A percentile compares a stretch with the other conserved stretches of the same genome.
Evolutionary conservation across 2,113 vertebrate genomes (phyloP).

Genomic region (Suricata suricatta): DNA sequence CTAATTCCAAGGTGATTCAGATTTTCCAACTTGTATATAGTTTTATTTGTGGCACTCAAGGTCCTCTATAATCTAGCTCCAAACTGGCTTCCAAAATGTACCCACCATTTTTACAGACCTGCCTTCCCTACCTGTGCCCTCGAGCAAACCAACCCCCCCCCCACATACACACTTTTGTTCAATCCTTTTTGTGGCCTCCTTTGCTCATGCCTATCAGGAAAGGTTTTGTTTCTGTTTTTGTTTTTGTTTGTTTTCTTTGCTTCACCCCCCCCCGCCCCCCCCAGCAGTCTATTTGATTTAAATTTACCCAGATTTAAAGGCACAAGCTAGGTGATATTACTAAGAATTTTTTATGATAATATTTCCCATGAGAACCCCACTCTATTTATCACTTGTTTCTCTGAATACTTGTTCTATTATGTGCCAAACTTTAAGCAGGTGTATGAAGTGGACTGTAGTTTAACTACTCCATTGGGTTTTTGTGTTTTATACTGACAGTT

Average conservation of each 20-base stretch:
- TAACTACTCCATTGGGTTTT: neutral
- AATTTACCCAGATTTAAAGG: neutral
- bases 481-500: neutral
- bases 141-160: neutral
- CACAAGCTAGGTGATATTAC: neutral
- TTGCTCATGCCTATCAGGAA: neutral
- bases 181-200: neutral
- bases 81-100: neutral
- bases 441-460: neutral
- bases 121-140: rapidly evolving
- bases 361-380: neutral
- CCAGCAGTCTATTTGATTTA: neutral
- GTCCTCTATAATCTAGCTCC: neutral
- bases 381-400: neutral
- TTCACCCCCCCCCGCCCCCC: neutral
- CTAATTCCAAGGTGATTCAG: neutral
- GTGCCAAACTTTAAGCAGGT: neutral
- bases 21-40: neutral
- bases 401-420: neutral
- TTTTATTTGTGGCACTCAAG: neutral
- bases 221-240: neutral
- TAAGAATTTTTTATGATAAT: neutral
- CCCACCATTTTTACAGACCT: neutral
- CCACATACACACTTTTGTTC: neutral
- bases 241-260: neutral